Evolutionary conservation across 2,797 vertebrate species (phyloP).

Genomic region (Pipistrellus nathusii): DNA sequence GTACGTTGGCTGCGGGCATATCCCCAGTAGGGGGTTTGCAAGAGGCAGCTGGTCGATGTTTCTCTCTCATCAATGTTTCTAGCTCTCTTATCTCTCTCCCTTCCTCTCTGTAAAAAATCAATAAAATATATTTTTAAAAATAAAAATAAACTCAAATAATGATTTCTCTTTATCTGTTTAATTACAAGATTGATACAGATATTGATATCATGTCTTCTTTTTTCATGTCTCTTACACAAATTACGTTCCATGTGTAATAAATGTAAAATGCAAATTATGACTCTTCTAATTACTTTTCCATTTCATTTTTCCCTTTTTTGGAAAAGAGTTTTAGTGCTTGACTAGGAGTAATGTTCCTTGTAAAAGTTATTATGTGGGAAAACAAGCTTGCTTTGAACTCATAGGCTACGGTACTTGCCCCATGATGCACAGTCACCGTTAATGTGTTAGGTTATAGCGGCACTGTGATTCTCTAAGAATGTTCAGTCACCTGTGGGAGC

Average conservation of each 20-base stretch:
- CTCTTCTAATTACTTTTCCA: slow-evolving; percentile 46
- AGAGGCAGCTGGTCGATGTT: no score
- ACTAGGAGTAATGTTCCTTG: neutral
- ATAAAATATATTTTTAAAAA: no score
- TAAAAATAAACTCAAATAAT: neutral
- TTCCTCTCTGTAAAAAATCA: no score
- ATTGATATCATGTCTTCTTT: neutral
- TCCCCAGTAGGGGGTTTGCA: no score
- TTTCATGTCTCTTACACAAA: neutral
- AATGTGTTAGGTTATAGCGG: neutral
- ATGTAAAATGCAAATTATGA: slow-evolving; percentile 47
- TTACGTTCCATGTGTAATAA: slow-evolving; percentile 20
- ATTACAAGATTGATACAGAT: neutral
- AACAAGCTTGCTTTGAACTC: neutral
- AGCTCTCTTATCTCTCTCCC: no score
- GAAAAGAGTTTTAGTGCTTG: neutral
- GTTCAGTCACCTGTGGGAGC: neutral
- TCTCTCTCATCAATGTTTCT: no score
- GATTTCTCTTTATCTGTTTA: slow-evolving; percentile 36
- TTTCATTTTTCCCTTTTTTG: slow-evolving; percentile 20
- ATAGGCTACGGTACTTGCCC: neutral
- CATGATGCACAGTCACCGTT: neutral
- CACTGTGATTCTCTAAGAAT: neutral
- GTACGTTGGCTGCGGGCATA: no score
- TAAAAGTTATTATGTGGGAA: neutral